Percentiles rank a stretch among this genome's conserved stretches.
phyloP scores from a whole-genome alignment of 2,797 vertebrate species.

The Onychomys torridus region DNA sequence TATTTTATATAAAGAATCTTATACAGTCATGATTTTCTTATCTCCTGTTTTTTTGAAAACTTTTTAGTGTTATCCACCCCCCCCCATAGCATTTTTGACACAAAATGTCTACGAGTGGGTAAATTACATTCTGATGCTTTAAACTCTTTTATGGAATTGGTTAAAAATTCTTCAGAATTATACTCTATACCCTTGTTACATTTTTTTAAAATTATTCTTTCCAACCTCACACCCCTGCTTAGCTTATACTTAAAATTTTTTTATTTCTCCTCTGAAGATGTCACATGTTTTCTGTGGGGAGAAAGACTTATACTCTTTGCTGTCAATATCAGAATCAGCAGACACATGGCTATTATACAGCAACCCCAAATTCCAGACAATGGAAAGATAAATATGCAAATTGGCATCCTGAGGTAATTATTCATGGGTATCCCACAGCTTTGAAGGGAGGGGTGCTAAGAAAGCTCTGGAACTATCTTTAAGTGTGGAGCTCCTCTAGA shows the following conservation, averaged over 20 bases:
- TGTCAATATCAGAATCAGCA: not conserved
- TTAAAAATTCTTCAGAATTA: not conserved
- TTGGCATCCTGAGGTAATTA: not conserved
- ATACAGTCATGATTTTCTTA: not conserved
- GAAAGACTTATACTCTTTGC: not conserved
- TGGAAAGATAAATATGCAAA: not conserved
- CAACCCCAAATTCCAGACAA: not conserved
- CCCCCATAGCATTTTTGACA: not conserved
- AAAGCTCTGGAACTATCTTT: not conserved
- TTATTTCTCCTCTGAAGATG: not conserved
- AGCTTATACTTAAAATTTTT: not conserved
- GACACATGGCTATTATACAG: not conserved
- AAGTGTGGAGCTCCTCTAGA: not conserved
- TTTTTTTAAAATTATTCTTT: not conserved
- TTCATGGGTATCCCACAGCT: not conserved
- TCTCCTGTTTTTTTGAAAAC: not conserved
- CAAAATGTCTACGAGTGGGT: not conserved
- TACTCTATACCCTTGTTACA: fast-evolving
- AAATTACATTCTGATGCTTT: not conserved
- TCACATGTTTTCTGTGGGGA: not conserved
- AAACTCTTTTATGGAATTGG: not conserved
- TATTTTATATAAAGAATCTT: not conserved
- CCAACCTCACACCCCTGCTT: fast-evolving
- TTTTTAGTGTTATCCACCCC: not conserved
- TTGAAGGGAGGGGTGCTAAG: not conserved